Evolutionary conservation across 2,113 vertebrate genomes (phyloP).

Genomic region (Dendropsophus ebraccatus): DNA sequence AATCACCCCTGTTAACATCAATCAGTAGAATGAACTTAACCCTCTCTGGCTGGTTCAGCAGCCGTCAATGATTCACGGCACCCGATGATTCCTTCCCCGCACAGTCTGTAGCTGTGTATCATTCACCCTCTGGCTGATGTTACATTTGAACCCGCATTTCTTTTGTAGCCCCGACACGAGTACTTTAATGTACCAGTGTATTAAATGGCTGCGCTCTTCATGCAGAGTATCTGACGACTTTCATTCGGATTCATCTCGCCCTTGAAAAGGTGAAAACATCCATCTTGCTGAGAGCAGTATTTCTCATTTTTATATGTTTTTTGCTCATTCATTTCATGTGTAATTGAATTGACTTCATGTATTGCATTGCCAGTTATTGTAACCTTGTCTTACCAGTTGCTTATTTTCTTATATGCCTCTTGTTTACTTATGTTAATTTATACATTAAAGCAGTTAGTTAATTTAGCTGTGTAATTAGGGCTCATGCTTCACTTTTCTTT

Average conservation of each 20-base stretch:
- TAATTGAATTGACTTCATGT: conserved; percentile 36
- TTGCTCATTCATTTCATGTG: conserved; percentile 65
- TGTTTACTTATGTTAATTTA: neutral
- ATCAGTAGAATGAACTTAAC: conserved; percentile 35
- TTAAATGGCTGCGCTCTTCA: conserved; percentile 87
- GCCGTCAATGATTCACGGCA: neutral
- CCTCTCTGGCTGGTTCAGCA: neutral
- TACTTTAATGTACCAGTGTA: conserved; percentile 99
- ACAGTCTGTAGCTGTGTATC: neutral
- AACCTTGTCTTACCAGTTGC: neutral
- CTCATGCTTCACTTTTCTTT: neutral
- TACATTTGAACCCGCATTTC: conserved; percentile 81
- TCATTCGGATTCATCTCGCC: conserved; percentile 76
- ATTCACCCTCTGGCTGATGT: conserved; percentile 53
- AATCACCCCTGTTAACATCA: conserved; percentile 42
- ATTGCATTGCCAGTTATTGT: neutral
- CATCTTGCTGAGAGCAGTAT: conserved; percentile 70
- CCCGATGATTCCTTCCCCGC: neutral
- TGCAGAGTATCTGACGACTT: conserved; percentile 79
- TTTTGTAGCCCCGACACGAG: conserved; percentile 96
- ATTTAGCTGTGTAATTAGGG: neutral
- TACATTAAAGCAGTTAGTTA: neutral
- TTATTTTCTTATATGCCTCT: neutral
- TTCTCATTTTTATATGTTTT: conserved; percentile 67
- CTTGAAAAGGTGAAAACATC: conserved; percentile 77